Evolutionary conservation across 2,888 invertebrate species (phyloP).

Genomic region (Teinopalpus imperialis): DNA sequence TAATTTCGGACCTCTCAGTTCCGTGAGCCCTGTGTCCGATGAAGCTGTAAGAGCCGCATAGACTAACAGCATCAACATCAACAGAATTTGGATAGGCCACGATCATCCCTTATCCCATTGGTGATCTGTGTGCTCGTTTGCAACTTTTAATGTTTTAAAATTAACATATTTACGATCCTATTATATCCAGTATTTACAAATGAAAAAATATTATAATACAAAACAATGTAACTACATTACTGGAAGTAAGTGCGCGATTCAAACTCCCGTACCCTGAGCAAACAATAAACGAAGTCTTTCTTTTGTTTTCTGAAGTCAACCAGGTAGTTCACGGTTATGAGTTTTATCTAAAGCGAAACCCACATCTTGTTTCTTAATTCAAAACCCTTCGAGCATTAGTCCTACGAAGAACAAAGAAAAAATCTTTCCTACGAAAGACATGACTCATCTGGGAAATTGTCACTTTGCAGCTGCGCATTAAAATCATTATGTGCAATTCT

Average conservation of each 20-base stretch:
- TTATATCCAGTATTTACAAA: too few relatives aligned
- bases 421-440: slow-evolving; percentile 28
- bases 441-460: slow-evolving; percentile 43
- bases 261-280: slow-evolving; percentile 21
- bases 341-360: slow-evolving; percentile 22
- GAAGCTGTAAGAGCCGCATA: too few relatives aligned
- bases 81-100: too few relatives aligned
- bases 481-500: slow-evolving; percentile 41
- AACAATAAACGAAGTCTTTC: slow-evolving; percentile 24
- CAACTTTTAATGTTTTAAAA: too few relatives aligned
- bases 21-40: too few relatives aligned
- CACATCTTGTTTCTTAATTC: slow-evolving; percentile 23
- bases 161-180: too few relatives aligned
- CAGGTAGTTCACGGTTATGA: slow-evolving; percentile 26
- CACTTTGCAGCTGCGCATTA: slow-evolving; percentile 41
- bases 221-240: slow-evolving; percentile 20
- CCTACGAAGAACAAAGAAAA: slow-evolving; percentile 20
- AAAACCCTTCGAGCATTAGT: slow-evolving; percentile 23
- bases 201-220: neutral
- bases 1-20: too few relatives aligned
- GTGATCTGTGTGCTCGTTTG: too few relatives aligned
- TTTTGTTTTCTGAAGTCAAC: slow-evolving; percentile 26
- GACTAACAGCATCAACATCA: too few relatives aligned
- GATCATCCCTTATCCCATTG: too few relatives aligned
- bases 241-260: slow-evolving; percentile 25